Evolutionary conservation across 2,797 vertebrate genomes (phyloP), one percentile per base, ranked within the genome.

Genomic region (Premnoplex brunnescens): DNA sequence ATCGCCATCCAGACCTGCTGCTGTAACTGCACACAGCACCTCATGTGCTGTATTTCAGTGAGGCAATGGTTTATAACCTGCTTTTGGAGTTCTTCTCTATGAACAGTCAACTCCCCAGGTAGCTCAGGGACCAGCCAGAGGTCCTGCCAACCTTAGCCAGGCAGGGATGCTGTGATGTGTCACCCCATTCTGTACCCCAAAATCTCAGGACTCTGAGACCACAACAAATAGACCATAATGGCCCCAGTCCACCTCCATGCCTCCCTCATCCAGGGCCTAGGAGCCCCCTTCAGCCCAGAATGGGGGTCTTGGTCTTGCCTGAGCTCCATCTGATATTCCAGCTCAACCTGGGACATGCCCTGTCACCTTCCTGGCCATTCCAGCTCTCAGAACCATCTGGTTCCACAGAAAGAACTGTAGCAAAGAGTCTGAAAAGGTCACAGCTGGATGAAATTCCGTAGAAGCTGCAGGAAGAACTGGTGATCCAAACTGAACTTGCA

Each of bases 1-100:
- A 5, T 4, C 6, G 52, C 7, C 3, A 0, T 0, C 2, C 0
- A 12, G 52, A 23, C 41, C 16, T 1, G 4, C 4, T 4, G 5
- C 46, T 32, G 37, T 6, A 5, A 24, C 28, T 39, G 84, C 44
- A 10, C 13, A 27, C 32, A 19, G 10, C 24, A 2, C 2, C 0
- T 1, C 7, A 0, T 6, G 4, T 14, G 48, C 37, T 1, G 0
- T 1, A 1, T 23, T 41, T 52, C 43, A 34, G 60, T 9, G 37
- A 39, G 10, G 12, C 12, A 22, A 0, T 9, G 17, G 28, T 71
- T 48, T 18, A 6, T 30, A 16, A 20, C 14, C 1, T 32, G 23
- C 44, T 68, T 7, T 2, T 39, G 49, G 74, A 56, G 34, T 27
- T 34, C 27, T 41, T 24, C 75, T 51, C 10, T 8, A 15, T 4